Conservation (phyloP, 2,888 invertebrate species). For the Protonemura montana region DNA sequence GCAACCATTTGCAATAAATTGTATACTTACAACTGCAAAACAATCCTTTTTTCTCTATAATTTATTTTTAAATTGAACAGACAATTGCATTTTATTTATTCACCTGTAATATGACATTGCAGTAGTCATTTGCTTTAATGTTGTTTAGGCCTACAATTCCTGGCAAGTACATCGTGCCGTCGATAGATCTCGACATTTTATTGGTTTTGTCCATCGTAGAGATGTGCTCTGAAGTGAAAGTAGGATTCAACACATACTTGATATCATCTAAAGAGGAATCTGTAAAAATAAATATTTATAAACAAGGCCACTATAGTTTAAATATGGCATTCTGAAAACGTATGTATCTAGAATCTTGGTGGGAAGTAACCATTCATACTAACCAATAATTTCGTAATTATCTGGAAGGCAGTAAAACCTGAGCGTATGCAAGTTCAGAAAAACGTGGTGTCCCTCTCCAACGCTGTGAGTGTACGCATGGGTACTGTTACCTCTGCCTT, state of each 20-base stretch:
- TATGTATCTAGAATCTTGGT: too few species aligned
- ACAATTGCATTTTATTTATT: too few species aligned
- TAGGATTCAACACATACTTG: slow-evolving; percentile 97
- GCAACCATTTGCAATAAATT: background rate
- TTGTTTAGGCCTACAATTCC: slow-evolving; percentile 97
- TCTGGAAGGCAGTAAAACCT: slow-evolving; percentile 99
- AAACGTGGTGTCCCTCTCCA: slow-evolving; percentile 97
- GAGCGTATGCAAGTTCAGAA: slow-evolving; percentile 92
- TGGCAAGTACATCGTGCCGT: slow-evolving; percentile 95
- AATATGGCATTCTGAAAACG: background rate
- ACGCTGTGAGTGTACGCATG: slow-evolving; percentile 99
- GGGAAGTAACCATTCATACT: slow-evolving; percentile 53
- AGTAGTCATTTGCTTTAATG: slow-evolving; percentile 99
- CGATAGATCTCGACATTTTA: slow-evolving; percentile 92
- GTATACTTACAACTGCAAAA: too few species aligned
- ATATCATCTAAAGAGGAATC: slow-evolving; percentile 98
- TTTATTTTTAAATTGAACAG: too few species aligned
- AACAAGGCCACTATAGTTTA: background rate
- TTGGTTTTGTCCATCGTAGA: slow-evolving; percentile 78
- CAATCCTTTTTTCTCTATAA: too few species aligned
- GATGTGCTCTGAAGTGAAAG: slow-evolving; percentile 87
- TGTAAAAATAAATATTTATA: slow-evolving; percentile 54
- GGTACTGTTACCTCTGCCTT: slow-evolving; percentile 93
- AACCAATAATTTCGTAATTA: slow-evolving; percentile 98
- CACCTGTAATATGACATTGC: slow-evolving; percentile 97